Conservation (phyloP, 2,797 vertebrate species). For the Ispidina picta region DNA sequence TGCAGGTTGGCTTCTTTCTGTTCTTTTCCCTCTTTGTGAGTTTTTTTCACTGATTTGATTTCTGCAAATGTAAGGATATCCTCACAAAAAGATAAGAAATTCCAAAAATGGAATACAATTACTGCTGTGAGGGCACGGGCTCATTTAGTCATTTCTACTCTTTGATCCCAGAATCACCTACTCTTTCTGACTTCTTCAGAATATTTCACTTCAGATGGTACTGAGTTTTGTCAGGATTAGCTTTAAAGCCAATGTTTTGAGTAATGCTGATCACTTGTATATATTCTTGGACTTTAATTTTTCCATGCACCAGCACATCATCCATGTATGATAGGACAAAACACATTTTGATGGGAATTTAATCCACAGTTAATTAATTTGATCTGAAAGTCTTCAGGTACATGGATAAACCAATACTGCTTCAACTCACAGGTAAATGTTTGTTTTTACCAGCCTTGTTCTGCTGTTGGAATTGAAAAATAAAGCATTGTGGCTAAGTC, state of each 20-base stretch:
- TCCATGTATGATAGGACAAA: not conserved
- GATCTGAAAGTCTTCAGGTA: not conserved
- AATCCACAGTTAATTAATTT: not conserved
- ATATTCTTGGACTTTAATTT: not conserved
- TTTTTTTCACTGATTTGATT: not conserved
- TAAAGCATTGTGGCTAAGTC: not conserved
- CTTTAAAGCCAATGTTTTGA: not conserved
- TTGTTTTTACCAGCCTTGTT: not conserved
- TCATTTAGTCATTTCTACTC: not conserved
- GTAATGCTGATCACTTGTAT: not conserved
- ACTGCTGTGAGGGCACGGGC: not conserved
- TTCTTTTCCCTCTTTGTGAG: not conserved
- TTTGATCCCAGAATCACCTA: not conserved
- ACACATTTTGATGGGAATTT: not conserved
- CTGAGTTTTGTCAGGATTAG: not conserved
- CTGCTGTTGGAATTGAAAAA: not conserved
- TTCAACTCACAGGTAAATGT: not conserved
- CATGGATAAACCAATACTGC: not conserved
- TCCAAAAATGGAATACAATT: not conserved
- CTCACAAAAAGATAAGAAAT: not conserved
- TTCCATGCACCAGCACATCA: not conserved
- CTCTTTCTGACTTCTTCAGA: not conserved
- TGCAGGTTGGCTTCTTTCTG: not conserved
- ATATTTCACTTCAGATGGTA: not conserved
- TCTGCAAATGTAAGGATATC: not conserved